Evolutionary conservation across 2,888 invertebrate species (phyloP), one percentile per base, ranked within the genome.

Genomic region (Mylabris sibirica): DNA sequence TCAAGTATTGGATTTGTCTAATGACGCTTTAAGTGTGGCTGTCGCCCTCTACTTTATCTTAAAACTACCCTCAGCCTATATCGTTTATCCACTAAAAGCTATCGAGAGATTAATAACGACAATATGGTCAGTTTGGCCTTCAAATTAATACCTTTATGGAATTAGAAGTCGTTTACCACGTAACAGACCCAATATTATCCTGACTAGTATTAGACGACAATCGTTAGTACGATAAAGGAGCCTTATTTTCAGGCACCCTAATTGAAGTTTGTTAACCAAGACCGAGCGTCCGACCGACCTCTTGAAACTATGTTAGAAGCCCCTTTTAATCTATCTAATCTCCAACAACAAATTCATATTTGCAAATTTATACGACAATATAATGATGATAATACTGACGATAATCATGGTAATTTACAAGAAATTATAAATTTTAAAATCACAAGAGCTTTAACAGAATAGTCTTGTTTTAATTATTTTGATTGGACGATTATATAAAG

Each of bases 81-180:
- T 49, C 72, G 70, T 60, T 71, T 69, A 71, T 60, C 60, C 57
- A 63, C 64, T 49, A 11, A 26, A 66, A n/a, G n/a, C n/a, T n/a
- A 63, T 73, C 73, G 76, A 61, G 70, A 75, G 74, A 76, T 77
- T 77, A 77, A 75, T 74, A 73, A 72, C 74, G 72, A 73, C 76
- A 77, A 77, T 75, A 77, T 75, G 76, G 76, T 75, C 75, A 75
- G 67, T 68, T 72, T 71, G 78, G 72, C 75, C 75, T 70, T 72
- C 69, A 73, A 76, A 76, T 75, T 74, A 76, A 77, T 77, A 78
- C 78, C 77, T 77, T 76, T 74, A 77, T 78, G 75, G 75, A 73
- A 78, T 78, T 77, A 77, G 76, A 64, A 73, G 68, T 72, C 72
- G 71, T 74, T 72, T 71, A 70, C 72, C 69, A 72, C 70, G 75